Evolutionary conservation across 2,888 invertebrate species (phyloP).

Genomic region (Hirtodrosophila histrioides): DNA sequence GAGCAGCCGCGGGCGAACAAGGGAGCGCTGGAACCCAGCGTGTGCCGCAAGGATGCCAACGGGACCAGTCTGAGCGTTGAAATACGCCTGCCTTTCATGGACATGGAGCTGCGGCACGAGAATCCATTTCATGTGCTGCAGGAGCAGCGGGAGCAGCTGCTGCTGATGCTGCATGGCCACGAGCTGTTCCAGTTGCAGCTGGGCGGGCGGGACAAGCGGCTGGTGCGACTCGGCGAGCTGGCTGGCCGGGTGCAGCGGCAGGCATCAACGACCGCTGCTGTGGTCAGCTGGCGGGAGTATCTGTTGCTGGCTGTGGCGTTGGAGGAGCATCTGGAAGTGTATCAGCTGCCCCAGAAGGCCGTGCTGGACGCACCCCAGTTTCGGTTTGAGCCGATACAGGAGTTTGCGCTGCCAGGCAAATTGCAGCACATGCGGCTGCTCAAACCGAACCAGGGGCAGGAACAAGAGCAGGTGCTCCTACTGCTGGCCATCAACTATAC

Average conservation of each 20-base stretch:
- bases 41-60: conserved; percentile 45
- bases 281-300: conserved; percentile 77
- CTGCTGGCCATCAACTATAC: conserved; percentile 68
- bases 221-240: conserved; percentile 72
- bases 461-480: conserved; percentile 65
- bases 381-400: conserved; percentile 75
- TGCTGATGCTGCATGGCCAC: conserved; percentile 78
- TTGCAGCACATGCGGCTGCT: conserved; percentile 69
- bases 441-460: conserved; percentile 31
- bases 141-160: conserved; percentile 50
- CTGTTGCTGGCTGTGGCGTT: conserved; percentile 73
- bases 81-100: conserved; percentile 80
- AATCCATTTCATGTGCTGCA: conserved; percentile 68
- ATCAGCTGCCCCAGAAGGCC: conserved; percentile 67
- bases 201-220: conserved; percentile 61
- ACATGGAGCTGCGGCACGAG: conserved; percentile 73
- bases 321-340: conserved; percentile 75
- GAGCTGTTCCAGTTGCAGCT: conserved; percentile 77
- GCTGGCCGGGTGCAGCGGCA: conserved; percentile 60
- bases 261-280: conserved; percentile 61
- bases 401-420: conserved; percentile 68
- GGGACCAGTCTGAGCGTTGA: conserved; percentile 63
- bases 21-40: conserved; percentile 33
- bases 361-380: conserved; percentile 51
- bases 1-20: not conserved